Percentiles rank a stretch among this genome's conserved stretches.
Conservation (phyloP, 2,888 invertebrate species). For the Drosophila macrospina region DNA sequence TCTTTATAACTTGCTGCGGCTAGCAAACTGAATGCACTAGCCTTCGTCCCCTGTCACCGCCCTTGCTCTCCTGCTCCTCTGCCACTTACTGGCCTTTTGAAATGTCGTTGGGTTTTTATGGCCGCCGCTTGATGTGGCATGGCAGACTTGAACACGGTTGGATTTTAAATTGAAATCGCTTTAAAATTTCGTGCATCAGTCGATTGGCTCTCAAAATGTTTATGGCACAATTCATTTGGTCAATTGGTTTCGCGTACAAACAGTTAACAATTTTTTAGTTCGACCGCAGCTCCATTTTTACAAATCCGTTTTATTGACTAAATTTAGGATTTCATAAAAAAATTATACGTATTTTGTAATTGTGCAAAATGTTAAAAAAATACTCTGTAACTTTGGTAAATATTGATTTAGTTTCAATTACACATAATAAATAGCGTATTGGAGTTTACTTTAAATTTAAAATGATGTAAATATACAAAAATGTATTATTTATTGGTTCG, state of each 20-base stretch:
- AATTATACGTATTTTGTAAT: background rate
- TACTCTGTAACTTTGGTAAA: conserved; percentile 8
- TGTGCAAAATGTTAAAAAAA: background rate
- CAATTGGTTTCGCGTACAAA: conserved; percentile 18
- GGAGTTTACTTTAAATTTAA: background rate
- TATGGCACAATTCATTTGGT: conserved; percentile 33
- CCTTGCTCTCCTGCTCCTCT: background rate
- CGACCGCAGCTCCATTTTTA: background rate
- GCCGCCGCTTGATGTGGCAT: conserved; percentile 30
- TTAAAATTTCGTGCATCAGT: conserved; percentile 27
- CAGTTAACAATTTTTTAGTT: conserved; percentile 6
- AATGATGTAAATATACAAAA: no score
- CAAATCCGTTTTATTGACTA: conserved; percentile 9
- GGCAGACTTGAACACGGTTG: conserved; percentile 2
- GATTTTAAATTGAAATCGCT: conserved; percentile 43
- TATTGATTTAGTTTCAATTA: background rate
- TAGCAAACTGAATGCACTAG: conserved; percentile 37
- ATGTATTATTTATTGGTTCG: background rate
- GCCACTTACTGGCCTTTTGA: conserved; percentile 39
- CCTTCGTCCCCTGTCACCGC: background rate
- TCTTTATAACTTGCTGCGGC: conserved; percentile 69
- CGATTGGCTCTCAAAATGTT: conserved; percentile 48
- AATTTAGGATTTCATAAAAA: background rate
- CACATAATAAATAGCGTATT: background rate
- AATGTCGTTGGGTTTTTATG: conserved; percentile 61